Conservation (phyloP, 2,797 vertebrate genomes). For the Enteromius treurensis region DNA sequence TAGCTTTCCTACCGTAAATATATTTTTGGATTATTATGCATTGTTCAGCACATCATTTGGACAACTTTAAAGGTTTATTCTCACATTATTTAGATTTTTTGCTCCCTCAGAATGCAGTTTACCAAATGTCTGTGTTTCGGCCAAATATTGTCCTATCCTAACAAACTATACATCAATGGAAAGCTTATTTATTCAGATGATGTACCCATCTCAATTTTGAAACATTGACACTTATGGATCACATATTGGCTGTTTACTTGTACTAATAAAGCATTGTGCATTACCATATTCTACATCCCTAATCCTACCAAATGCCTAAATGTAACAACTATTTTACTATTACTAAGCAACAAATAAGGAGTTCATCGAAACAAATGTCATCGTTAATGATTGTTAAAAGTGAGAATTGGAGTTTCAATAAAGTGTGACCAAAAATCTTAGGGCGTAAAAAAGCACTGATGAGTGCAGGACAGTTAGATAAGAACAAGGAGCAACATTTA, state of each 20-base stretch:
- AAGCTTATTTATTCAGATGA: no score
- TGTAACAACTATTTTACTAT: not conserved
- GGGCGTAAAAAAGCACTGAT: constrained; percentile 10
- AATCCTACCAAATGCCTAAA: not conserved
- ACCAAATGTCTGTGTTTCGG: no score
- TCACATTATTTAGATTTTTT: no score
- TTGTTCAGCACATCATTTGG: no score
- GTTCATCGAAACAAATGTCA: not conserved
- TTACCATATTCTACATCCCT: not conserved
- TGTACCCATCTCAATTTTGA: no score
- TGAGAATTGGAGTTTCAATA: not conserved
- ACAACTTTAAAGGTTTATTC: no score
- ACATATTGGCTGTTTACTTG: not conserved
- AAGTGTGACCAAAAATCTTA: not conserved
- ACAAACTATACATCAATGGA: no score
- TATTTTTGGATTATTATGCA: no score
- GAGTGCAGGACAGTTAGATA: constrained; percentile 39
- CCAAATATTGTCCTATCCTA: no score
- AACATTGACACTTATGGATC: no score
- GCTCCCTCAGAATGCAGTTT: no score
- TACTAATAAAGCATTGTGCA: not conserved
- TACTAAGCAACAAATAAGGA: not conserved
- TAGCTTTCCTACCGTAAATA: no score
- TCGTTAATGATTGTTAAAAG: not conserved
- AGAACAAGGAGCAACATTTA: constrained; percentile 65